Evolutionary conservation across 2,888 invertebrate species (phyloP), one percentile per base, ranked within the genome.

Genomic region (Diaperis boleti): DNA sequence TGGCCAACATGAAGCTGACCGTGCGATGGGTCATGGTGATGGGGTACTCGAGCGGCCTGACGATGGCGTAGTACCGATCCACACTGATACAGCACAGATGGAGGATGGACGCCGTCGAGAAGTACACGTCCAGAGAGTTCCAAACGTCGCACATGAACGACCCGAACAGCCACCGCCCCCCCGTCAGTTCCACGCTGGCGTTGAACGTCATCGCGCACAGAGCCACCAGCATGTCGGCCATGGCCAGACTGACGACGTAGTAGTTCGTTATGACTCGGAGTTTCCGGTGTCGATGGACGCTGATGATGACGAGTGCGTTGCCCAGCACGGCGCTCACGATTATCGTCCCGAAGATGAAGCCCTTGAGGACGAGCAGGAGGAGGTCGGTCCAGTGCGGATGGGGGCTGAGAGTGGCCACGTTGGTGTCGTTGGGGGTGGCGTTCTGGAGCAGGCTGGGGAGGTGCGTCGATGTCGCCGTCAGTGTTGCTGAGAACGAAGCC

Each of bases 41-140:
- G 7, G 95, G 94, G 79, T 97, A 96, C 79, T 95, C 94, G 67
- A 96, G 83, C 1, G 96, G 96, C 70, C 94, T 89, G 62, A 95
- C 94, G 69, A 96, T 96, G 50, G 95, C 95, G 79, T 93, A 94
- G 64, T 78, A 78, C 69, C 96, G 87, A 79, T 96, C 96, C 56
- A 96, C 94, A 71, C 93, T 93, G 79, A 97, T 97, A 82, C 96
- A 96, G 79, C 96, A 96, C 52, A 97, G 84, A 80, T 97, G 96
- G 45, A 96, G 86, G 64, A 97, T 95, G 65, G 94, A 95, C 3
- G 95, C 95, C 50, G 91, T 95, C 70, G 91, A 94, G 82, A 96
- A 96, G 78, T 96, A 93, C 1, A 97, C 96, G 81, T 97, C 96
- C 68, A 96, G 86, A 26, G 95, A 92, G 81, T 95, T 96, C 89